Evolutionary conservation across 2,797 vertebrate species (phyloP), one percentile per base, ranked within the genome.

Genomic region (Scarus forsteni): DNA sequence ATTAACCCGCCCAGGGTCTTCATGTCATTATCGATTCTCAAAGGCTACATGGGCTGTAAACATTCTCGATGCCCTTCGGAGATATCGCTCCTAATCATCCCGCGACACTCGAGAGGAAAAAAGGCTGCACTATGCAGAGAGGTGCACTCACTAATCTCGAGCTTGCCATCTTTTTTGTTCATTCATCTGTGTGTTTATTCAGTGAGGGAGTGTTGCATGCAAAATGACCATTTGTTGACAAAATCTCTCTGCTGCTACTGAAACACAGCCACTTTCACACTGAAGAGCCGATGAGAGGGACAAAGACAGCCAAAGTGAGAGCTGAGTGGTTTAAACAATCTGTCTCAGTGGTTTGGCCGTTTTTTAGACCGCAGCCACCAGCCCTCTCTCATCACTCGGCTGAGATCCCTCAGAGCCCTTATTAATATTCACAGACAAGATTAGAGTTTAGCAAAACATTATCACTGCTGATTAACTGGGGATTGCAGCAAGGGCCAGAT

Each of bases 11-110:
- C 74, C 73, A 38, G 60, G 74, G 80, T 90, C 77, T 86, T 84
- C 65, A 56, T 82, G 82, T 89, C 80, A 62, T 90, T 91, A 93
- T 92, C 73, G 83, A 93, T 92, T 93, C 80, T 79, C 73, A 86
- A 86, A 88, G 84, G 83, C 81, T 80, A 75, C 85, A 79, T 42
- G 70, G 85, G 80, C 84, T 83, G 87, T 86, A 86, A 91, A 87
- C 65, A 68, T 72, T 85, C 73, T 83, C 34, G 81, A 89, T 91
- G 88, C 74, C 81, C 88, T 88, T 91, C 89, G 82, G 79, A 89
- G 88, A 82, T 85, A 89, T 87, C 75, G 10, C 73, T 90, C 73
- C 80, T 79, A 85, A 87, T 90, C 85, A 89, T 79, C 69, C 70
- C 12, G 59, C 70, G 64, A 82, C 69, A 61, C 75, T 70, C 64